Evolutionary conservation across 1,140 invertebrate genomes (phyloP).

Genomic region (Heliconius nattereri): DNA sequence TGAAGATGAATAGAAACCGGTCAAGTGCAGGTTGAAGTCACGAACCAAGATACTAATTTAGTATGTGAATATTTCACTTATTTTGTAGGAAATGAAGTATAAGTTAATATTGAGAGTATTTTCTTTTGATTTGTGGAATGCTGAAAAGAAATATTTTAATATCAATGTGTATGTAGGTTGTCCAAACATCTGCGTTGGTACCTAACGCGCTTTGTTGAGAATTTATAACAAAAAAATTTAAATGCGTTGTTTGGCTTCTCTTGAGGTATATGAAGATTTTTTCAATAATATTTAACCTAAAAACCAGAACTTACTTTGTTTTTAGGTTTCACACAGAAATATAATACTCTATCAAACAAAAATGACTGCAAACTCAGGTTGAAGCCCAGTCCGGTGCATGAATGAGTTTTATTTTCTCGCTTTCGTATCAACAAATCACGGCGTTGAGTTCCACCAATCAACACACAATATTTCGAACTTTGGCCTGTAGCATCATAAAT

Average conservation of each 20-base stretch:
- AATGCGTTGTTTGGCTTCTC: background rate
- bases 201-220: background rate
- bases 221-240: background rate
- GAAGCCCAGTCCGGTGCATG: too few species aligned
- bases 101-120: too few species aligned
- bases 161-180: background rate
- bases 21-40: too few species aligned
- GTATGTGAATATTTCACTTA: too few species aligned
- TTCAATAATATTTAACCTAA: background rate
- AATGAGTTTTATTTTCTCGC: background rate
- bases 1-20: too few species aligned
- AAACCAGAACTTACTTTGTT: background rate
- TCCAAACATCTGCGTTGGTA: background rate
- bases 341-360: background rate
- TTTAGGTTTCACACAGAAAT: background rate
- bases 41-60: too few species aligned
- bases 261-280: background rate
- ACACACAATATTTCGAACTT: too few species aligned
- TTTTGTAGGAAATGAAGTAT: too few species aligned
- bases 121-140: too few species aligned
- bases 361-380: background rate
- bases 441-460: too few species aligned
- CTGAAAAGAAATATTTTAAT: too few species aligned
- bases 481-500: too few species aligned
- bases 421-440: background rate